A percentile compares a stretch with the other conserved stretches of the same genome.
Conservation (phyloP, 2,113 vertebrate genomes). For the Heterocephalus glaber region DNA sequence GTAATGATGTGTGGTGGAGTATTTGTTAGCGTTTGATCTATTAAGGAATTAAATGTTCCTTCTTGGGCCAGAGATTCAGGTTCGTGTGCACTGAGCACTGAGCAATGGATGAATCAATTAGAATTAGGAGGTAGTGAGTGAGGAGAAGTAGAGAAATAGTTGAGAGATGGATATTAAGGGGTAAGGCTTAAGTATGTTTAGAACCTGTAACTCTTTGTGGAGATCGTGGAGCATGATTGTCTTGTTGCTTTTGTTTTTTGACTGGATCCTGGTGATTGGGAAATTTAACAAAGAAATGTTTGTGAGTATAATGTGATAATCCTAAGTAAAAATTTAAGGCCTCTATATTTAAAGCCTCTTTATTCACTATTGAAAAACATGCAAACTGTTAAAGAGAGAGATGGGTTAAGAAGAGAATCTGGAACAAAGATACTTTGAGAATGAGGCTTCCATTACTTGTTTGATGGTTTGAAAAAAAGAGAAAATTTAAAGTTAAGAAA, state of each 20-base stretch:
- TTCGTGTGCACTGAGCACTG: neutral
- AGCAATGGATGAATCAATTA: neutral
- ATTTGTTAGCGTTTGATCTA: neutral
- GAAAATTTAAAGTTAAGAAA: constrained; percentile 6
- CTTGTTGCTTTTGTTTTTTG: constrained; percentile 19
- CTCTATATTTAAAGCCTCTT: neutral
- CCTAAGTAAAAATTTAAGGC: constrained; percentile 29
- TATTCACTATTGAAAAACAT: constrained; percentile 1
- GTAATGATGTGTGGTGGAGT: neutral
- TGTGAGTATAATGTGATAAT: neutral
- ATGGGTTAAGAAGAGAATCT: neutral
- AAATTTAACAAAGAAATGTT: constrained; percentile 5
- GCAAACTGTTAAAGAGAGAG: neutral
- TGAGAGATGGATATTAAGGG: neutral
- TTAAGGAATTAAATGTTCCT: neutral
- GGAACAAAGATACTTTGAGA: neutral
- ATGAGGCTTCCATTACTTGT: neutral
- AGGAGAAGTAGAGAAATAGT: neutral
- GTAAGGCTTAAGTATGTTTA: neutral
- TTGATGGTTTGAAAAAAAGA: constrained; percentile 47
- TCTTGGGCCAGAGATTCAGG: constrained; percentile 6
- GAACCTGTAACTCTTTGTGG: neutral
- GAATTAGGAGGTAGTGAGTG: constrained; percentile 19
- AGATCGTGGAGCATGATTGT: neutral
- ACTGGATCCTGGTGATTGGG: neutral